Evolutionary conservation across 2,888 invertebrate species (phyloP).

Genomic region (Zaprionus lineosus): DNA sequence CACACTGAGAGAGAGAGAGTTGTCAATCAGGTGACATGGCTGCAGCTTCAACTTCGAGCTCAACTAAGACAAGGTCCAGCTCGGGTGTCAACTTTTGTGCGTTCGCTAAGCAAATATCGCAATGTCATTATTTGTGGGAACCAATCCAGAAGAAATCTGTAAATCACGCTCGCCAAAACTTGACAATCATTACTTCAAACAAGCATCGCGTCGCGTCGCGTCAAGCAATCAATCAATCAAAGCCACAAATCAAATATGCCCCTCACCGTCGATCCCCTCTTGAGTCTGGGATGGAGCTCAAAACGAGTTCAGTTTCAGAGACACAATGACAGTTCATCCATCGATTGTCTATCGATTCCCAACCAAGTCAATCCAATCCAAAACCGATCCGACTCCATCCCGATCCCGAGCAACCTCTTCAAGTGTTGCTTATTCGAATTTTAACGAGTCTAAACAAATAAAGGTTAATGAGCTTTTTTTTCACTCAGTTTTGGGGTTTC

Average conservation of each 20-base stretch:
- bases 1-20: no score
- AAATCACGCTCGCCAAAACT: conserved; percentile 54
- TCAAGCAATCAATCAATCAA: conserved; percentile 77
- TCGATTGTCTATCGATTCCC: conserved; percentile 31
- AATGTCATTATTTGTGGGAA: conserved; percentile 77
- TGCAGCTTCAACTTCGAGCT: no score
- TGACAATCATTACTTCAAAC: conserved; percentile 68
- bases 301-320: conserved; percentile 53
- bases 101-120: conserved; percentile 49
- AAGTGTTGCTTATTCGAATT: conserved; percentile 48
- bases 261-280: no score
- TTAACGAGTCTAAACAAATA: conserved; percentile 52
- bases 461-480: conserved; percentile 75
- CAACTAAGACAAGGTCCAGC: conserved; percentile 16
- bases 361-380: no score
- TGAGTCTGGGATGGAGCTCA: no score
- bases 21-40: conserved; percentile 59
- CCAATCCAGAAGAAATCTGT: conserved; percentile 60
- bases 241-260: conserved; percentile 65
- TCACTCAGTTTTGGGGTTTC: no score
- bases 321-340: conserved; percentile 60
- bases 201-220: conserved; percentile 35
- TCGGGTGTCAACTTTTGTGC: conserved; percentile 37
- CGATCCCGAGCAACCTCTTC: conserved; percentile 30
- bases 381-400: conserved; percentile 4